A percentile compares a stretch with the other conserved stretches of the same genome.
Conservation (phyloP, 2,888 invertebrate genomes). For the Rhyacophila evoluta region DNA sequence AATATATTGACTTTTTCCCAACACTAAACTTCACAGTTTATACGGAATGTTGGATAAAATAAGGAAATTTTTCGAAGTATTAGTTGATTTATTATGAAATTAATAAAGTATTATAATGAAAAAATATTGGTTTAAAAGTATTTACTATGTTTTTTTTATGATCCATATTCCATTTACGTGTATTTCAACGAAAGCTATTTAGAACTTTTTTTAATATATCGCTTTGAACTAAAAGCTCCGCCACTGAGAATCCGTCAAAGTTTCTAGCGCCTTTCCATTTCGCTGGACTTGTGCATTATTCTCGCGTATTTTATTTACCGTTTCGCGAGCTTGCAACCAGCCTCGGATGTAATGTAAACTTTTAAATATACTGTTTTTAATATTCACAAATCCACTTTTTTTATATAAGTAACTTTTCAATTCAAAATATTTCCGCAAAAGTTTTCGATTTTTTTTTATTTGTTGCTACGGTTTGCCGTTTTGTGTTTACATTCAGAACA, state of each 20-base stretch:
- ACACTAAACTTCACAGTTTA: no score
- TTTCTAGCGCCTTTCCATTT: not conserved
- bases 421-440: slow-evolving; percentile 25
- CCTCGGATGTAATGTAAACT: slow-evolving; percentile 16
- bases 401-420: slow-evolving; percentile 28
- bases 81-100: no score
- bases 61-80: no score
- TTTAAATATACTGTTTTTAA: slow-evolving; percentile 31
- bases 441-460: not conserved
- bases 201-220: not conserved
- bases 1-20: no score
- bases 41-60: no score
- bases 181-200: no score
- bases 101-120: no score
- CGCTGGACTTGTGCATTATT: slow-evolving; percentile 12
- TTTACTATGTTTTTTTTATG: no score
- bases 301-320: slow-evolving; percentile 5
- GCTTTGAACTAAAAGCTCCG: not conserved
- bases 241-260: not conserved
- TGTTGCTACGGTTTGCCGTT: not conserved
- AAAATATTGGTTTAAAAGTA: no score
- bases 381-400: slow-evolving; percentile 27
- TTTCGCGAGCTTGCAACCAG: not conserved
- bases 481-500: not conserved
- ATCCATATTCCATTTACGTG: no score